Conservation (phyloP, 2,797 vertebrate species). For the Chelonia mydas region DNA sequence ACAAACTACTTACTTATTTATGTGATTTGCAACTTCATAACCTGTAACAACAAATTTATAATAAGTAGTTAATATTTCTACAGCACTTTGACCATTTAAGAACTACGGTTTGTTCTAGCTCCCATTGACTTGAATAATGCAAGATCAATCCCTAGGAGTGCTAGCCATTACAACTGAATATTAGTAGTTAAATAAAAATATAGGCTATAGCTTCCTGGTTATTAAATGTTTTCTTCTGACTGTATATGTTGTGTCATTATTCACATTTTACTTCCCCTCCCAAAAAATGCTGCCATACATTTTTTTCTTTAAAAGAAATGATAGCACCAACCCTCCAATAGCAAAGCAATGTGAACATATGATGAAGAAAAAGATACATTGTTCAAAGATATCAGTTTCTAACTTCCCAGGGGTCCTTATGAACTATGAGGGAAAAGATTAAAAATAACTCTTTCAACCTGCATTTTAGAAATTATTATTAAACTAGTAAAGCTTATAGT, state of each 20-base stretch:
- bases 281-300: not conserved
- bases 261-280: not conserved
- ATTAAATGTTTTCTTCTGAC: not conserved
- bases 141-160: not conserved
- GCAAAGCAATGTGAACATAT: not conserved
- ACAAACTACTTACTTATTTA: conserved; percentile 75
- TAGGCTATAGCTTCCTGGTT: not conserved
- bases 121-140: not conserved
- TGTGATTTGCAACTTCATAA: conserved; percentile 68
- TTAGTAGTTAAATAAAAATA: not conserved
- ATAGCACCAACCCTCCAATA: not conserved
- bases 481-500: not conserved
- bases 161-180: not conserved
- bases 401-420: not conserved
- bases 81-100: conserved; percentile 25
- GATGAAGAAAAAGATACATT: not conserved
- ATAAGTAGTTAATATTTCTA: conserved; percentile 30
- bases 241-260: accelerated
- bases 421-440: not conserved
- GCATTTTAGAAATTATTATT: not conserved
- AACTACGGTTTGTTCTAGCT: not conserved
- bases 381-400: not conserved
- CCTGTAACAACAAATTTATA: conserved; percentile 71
- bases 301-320: not conserved
- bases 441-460: not conserved